Percentiles rank a stretch among this genome's conserved stretches.
These are phyloP conservation scores for Vespertilio murinus DNA, from an alignment of 2,797 vertebrate species.

Conservation along the genomic window DNA sequence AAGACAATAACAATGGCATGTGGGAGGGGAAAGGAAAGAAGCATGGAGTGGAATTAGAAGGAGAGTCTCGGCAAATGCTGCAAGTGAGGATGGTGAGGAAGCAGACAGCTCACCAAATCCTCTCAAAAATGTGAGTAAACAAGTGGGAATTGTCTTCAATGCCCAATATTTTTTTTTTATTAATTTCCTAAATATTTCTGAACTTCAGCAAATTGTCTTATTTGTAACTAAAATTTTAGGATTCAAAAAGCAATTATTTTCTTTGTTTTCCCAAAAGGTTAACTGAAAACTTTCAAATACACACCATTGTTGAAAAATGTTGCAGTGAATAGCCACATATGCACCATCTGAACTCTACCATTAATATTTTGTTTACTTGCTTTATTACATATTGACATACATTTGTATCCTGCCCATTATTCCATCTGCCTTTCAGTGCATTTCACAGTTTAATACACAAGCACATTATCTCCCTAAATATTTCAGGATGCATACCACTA, in stretches of 20 bases:
- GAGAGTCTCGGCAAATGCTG: not conserved
- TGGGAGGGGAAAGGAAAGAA: not conserved
- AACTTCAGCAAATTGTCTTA: not conserved
- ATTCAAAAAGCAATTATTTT: not conserved
- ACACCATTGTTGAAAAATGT: not conserved
- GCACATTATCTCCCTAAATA: conserved; percentile 34
- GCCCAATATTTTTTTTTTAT: not conserved
- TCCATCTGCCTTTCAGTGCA: not conserved
- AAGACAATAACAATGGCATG: not conserved
- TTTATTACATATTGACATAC: not conserved
- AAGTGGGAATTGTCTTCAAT: not conserved
- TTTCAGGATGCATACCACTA: conserved; percentile 25
- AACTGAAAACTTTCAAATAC: not conserved
- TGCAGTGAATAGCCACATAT: not conserved
- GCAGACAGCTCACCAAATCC: not conserved
- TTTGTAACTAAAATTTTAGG: not conserved
- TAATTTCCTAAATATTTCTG: conserved; percentile 10
- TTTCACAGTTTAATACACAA: conserved; percentile 14
- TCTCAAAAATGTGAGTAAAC: not conserved
- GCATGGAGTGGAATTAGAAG: not conserved
- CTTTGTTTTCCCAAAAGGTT: not conserved
- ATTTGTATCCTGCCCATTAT: not conserved
- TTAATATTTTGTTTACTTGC: conserved; percentile 21
- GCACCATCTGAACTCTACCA: not conserved
- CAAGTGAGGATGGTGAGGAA: not conserved